Evolutionary conservation across 1,140 invertebrate genomes (phyloP).

Genomic region (Diorhabda elongata): DNA sequence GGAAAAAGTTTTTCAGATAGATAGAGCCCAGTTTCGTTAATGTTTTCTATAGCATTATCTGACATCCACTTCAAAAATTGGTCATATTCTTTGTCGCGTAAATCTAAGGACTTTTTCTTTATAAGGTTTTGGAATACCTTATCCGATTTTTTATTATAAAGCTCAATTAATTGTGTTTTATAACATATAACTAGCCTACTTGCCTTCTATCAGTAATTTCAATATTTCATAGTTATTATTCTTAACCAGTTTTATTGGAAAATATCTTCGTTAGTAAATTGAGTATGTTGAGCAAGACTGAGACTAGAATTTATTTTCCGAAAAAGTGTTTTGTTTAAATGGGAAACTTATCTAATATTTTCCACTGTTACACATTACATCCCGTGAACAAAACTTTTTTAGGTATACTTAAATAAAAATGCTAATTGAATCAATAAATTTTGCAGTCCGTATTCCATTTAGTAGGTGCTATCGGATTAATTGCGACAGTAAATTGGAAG

Average conservation of each 20-base stretch:
- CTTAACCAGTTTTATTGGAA: not conserved
- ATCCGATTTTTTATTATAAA: not conserved
- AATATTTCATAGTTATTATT: too few relatives aligned
- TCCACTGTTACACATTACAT: not conserved
- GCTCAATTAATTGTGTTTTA: too few relatives aligned
- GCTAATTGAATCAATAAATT: slow-evolving; percentile 34
- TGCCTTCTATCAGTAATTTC: too few relatives aligned
- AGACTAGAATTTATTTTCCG: not conserved
- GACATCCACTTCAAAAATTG: too few relatives aligned
- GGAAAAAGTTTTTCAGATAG: too few relatives aligned
- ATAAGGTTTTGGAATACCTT: too few relatives aligned
- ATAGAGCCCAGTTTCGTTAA: too few relatives aligned
- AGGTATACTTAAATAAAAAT: slow-evolving; percentile 1
- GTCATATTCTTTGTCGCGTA: too few relatives aligned
- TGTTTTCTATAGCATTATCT: too few relatives aligned
- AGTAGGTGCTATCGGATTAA: slow-evolving; percentile 22
- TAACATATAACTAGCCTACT: too few relatives aligned
- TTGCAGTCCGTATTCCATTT: slow-evolving; percentile 9
- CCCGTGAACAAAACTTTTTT: not conserved
- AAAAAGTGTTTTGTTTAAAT: not conserved
- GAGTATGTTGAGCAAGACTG: not conserved
- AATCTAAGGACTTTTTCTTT: too few relatives aligned
- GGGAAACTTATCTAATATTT: not conserved
- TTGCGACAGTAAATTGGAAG: slow-evolving; percentile 25
- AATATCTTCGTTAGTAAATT: not conserved